These are phyloP conservation scores for Polylopha cassiicola DNA, from an alignment of 2,888 invertebrate genomes.

Conservation along the genomic window DNA sequence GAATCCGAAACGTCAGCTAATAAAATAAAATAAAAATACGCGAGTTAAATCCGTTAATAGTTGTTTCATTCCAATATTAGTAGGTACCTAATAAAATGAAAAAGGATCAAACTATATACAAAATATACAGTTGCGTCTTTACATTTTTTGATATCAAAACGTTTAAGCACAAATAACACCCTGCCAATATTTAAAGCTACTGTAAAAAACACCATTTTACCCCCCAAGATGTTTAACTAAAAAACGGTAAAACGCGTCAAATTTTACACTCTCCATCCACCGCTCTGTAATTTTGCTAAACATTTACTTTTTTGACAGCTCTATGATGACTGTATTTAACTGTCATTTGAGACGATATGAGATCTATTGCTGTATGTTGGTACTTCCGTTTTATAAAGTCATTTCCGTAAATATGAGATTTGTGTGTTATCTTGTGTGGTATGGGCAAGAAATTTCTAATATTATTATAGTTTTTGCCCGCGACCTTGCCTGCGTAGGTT, in stretches of 20 bases:
- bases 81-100: too few relatives aligned
- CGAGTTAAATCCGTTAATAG: too few relatives aligned
- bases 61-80: too few relatives aligned
- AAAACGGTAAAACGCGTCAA: constrained; percentile 42
- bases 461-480: too few relatives aligned
- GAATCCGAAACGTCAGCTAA: too few relatives aligned
- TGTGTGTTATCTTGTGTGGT: constrained; percentile 20
- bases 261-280: constrained; percentile 45
- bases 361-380: constrained; percentile 20
- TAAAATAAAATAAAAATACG: too few relatives aligned
- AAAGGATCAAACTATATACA: too few relatives aligned
- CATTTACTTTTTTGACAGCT: constrained; percentile 42
- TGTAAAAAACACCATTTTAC: constrained; percentile 27
- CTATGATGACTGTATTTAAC: constrained; percentile 29
- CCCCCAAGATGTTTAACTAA: constrained; percentile 37
- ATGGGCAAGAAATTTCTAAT: too few relatives aligned
- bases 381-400: constrained; percentile 34
- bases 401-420: constrained; percentile 16
- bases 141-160: constrained; percentile 14
- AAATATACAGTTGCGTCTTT: too few relatives aligned
- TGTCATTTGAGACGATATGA: constrained; percentile 22
- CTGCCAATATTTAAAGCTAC: constrained; percentile 3
- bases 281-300: constrained; percentile 68
- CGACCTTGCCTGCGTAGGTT: too few relatives aligned
- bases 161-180: constrained; percentile 7